Evolutionary conservation across 2,113 vertebrate genomes (phyloP).

Genomic region (Pelecanus crispus): DNA sequence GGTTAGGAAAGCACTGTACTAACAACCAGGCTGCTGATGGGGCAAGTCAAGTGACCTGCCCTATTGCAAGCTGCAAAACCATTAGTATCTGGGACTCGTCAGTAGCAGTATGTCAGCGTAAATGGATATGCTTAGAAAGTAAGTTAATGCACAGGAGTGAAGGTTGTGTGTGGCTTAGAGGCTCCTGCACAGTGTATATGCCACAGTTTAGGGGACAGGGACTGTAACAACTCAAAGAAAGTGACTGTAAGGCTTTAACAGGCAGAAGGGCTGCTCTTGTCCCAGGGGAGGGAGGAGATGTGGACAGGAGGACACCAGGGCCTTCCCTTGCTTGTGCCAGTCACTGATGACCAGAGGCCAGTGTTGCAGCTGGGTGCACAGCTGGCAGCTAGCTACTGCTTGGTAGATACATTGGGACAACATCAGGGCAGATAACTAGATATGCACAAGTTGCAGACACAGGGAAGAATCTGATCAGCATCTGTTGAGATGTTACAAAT

Average conservation of each 20-base stretch:
- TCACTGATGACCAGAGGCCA: neutral
- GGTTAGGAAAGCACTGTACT: neutral
- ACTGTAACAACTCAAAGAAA: neutral
- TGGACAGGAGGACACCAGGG: neutral
- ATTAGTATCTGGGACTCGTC: neutral
- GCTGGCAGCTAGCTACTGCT: neutral
- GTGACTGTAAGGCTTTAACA: neutral
- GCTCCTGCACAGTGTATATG: neutral
- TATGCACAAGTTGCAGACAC: neutral
- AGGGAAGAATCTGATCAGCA: neutral
- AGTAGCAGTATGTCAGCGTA: neutral
- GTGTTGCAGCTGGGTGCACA: neutral
- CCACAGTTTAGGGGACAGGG: neutral
- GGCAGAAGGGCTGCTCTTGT: neutral
- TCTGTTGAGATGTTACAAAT: neutral
- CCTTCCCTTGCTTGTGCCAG: neutral
- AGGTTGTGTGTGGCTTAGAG: neutral
- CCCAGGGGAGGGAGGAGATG: neutral
- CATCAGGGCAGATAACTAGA: neutral
- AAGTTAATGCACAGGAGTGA: neutral
- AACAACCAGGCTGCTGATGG: neutral
- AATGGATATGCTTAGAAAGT: neutral
- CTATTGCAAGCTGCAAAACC: neutral
- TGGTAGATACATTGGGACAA: neutral
- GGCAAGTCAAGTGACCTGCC: neutral